Base-by-base conservation (phyloP, 1,140 invertebrate species). In the Conopomorpha cramerella region DNA sequence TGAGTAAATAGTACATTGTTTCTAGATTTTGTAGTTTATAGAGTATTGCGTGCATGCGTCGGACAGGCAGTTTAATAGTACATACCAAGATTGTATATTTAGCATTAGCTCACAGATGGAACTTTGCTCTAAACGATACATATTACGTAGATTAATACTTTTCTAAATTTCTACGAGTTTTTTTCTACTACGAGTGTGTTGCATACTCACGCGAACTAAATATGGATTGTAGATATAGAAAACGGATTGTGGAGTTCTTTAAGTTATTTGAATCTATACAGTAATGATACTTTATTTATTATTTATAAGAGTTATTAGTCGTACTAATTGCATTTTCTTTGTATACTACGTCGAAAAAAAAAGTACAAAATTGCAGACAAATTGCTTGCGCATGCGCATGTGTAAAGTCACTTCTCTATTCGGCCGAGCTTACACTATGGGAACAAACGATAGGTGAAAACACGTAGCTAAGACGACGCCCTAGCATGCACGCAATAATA, bases 401-500 rank as follows among this genome's bases (percentile, higher is more conserved):
- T 23, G 4, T 23, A 23, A 6, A 10, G 19, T 23, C 19, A 4
- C 10, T 34, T 47, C 33, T 45, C 36, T 47, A 45, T 70, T 70
- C 63, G 61, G 66, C 60, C 54, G 66, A 70, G 63, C 64, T 71
- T 73, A 73, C 49, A 55, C 49, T 52, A 57, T 67, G 68, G 68
- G 68, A 73, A 68, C 68, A 73, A 73, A 68, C n/a, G n/a, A 60
- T 67, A 62, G 64, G 56, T 30, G 11, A 14, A 30, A 30, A 30
- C 13, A 7, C 11, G 13, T 11, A 4, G 11, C 28, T 30, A 14
- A 11, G n/a, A n/a, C n/a, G n/a, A n/a, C n/a, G n/a, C n/a, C n/a
- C 13, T 11, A 4, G 10, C 13, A 7, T 11, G 13, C 28, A 11
- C 13, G 28, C 28, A 30, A 23, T 11, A 4, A 11, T 4, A 4